phyloP scores from a whole-genome alignment of 2,888 invertebrate species.

The Meta bourneti region DNA sequence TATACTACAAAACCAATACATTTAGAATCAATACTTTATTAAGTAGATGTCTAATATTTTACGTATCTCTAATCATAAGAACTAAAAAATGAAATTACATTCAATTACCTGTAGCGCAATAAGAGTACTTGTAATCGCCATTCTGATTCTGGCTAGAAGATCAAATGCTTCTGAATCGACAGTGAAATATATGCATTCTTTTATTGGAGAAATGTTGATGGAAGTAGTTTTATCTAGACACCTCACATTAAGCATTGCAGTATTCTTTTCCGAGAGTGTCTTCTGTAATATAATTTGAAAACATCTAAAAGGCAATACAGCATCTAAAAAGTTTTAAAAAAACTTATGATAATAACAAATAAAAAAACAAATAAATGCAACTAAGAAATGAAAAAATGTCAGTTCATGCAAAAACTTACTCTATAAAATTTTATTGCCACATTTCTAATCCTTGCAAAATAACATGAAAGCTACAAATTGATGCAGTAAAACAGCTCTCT shows the following conservation, averaged over 20 bases:
- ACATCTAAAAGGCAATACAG: background rate
- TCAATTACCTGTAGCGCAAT: conserved; percentile 47
- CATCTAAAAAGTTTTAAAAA: conserved; percentile 16
- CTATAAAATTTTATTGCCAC: no score
- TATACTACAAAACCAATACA: background rate
- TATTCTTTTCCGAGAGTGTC: background rate
- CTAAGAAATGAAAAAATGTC: no score
- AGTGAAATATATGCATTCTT: background rate
- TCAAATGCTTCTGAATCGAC: conserved; percentile 12
- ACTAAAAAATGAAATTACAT: background rate
- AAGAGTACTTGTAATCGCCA: conserved; percentile 40
- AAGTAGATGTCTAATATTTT: no score
- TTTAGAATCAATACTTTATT: no score
- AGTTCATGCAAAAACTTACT: no score
- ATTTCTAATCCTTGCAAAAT: no score
- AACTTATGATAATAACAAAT: background rate
- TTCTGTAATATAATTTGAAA: conserved; percentile 9
- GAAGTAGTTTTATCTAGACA: conserved; percentile 10
- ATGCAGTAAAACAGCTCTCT: no score
- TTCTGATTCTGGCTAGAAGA: conserved; percentile 30
- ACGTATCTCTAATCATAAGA: no score
- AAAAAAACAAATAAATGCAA: background rate
- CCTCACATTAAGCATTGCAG: background rate
- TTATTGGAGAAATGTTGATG: background rate
- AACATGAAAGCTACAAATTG: no score